These are phyloP conservation scores for Brachionus koreanus DNA, from an alignment of 1,140 invertebrate species.

Conservation along the genomic window DNA sequence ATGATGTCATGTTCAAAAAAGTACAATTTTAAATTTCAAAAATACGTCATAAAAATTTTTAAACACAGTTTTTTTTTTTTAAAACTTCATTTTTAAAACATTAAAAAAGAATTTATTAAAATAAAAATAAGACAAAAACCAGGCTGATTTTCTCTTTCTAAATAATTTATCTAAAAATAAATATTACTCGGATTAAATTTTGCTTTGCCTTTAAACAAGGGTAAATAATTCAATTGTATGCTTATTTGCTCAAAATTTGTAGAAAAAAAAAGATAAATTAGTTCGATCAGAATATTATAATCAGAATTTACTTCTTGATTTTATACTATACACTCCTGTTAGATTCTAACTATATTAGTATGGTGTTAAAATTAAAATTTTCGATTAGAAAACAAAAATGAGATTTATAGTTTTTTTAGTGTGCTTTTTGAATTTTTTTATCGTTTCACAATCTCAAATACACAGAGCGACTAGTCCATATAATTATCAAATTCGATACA, in stretches of 20 bases:
- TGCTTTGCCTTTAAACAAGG: not conserved
- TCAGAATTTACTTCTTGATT: not conserved
- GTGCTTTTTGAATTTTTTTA: not conserved
- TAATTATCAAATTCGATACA: conserved; percentile 37
- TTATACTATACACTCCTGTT: not conserved
- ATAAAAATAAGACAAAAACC: not conserved
- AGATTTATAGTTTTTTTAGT: not conserved
- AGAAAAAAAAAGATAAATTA: not conserved
- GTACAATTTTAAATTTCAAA: not conserved
- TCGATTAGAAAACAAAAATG: conserved; percentile 3
- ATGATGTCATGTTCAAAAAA: not conserved
- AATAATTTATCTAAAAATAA: not conserved
- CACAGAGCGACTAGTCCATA: conserved; percentile 5
- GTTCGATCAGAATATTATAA: not conserved
- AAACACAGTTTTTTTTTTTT: no score
- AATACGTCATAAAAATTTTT: not conserved
- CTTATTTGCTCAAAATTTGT: not conserved
- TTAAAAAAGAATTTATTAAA: not conserved
- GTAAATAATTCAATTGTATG: not conserved
- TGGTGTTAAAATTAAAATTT: not conserved
- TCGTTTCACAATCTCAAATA: conserved; percentile 5
- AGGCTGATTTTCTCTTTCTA: not conserved
- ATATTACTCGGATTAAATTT: not conserved
- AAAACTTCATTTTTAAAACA: no score
- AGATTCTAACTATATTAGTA: not conserved